Percentiles rank a stretch among this genome's conserved stretches.
Evolutionary conservation across 2,888 invertebrate genomes (phyloP).

Genomic region (Caenorhabditis japonica): DNA sequence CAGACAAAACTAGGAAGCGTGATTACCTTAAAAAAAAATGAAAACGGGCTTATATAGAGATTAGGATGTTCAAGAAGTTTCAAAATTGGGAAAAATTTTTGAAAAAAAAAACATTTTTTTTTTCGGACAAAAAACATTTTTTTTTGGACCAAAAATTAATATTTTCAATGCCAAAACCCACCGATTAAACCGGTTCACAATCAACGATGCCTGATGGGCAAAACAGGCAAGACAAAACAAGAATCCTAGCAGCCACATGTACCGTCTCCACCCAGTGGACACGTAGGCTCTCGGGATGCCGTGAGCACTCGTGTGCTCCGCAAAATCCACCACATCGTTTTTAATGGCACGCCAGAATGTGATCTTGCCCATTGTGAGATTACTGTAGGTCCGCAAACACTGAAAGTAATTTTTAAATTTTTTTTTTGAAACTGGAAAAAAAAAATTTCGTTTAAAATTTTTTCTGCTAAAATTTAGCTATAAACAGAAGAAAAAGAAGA

Average conservation of each 20-base stretch:
- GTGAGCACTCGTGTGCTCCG: constrained; percentile 74
- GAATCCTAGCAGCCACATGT: constrained; percentile 72
- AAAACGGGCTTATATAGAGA: no score
- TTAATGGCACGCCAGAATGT: constrained; percentile 51
- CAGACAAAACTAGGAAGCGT: no score
- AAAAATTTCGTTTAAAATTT: no score
- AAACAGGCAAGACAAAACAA: constrained; percentile 71
- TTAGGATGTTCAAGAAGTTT: not conserved
- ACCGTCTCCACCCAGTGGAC: constrained; percentile 62
- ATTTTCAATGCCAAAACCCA: constrained; percentile 10
- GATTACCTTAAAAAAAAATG: not conserved
- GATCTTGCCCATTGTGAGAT: constrained; percentile 50
- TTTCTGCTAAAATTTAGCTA: no score
- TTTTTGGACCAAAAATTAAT: no score
- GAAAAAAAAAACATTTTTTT: no score
- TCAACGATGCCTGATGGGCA: constrained; percentile 71
- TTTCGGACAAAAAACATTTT: no score
- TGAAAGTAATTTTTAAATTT: no score
- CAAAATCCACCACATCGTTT: constrained; percentile 66
- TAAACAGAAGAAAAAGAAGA: no score
- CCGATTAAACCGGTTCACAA: constrained; percentile 70
- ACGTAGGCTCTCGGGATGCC: constrained; percentile 75
- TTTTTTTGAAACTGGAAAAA: no score
- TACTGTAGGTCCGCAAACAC: no score
- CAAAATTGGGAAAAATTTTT: no score